Conservation (phyloP, 1,140 invertebrate genomes). For the Hyphantria cunea region DNA sequence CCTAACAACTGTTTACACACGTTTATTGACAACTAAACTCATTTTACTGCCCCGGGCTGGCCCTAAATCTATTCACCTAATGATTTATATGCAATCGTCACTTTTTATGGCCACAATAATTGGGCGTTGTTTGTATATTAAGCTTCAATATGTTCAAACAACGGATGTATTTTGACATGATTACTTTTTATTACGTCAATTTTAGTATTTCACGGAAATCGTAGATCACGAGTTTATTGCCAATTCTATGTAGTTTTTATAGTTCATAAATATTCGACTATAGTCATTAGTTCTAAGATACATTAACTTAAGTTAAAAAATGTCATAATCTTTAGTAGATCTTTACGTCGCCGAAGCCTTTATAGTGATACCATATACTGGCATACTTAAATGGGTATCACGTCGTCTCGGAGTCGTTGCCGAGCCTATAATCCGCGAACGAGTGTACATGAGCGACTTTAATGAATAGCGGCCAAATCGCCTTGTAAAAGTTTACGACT, state of each 20-base stretch:
- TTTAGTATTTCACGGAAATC: slow-evolving; percentile 26
- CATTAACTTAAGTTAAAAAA: slow-evolving; percentile 11
- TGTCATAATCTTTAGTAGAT: slow-evolving; percentile 9
- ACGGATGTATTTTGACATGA: slow-evolving; percentile 31
- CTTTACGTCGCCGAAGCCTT: background rate
- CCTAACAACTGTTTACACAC: slow-evolving; percentile 43
- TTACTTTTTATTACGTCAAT: slow-evolving; percentile 23
- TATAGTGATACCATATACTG: slow-evolving; percentile 3
- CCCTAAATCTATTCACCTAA: slow-evolving; percentile 49
- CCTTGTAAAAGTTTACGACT: slow-evolving; percentile 69
- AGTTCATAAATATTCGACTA: slow-evolving; percentile 23
- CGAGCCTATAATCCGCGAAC: slow-evolving; percentile 4
- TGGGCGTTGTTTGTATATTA: slow-evolving; percentile 7
- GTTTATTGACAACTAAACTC: slow-evolving; percentile 49
- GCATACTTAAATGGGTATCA: background rate
- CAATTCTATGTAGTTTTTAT: slow-evolving; percentile 18
- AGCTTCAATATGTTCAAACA: slow-evolving; percentile 16
- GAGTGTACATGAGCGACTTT: slow-evolving; percentile 35
- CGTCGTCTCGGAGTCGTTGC: background rate
- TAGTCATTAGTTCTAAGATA: slow-evolving; percentile 16
- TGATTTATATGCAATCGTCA: slow-evolving; percentile 44
- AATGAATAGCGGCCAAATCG: slow-evolving; percentile 63
- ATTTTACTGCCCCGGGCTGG: slow-evolving; percentile 38
- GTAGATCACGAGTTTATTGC: slow-evolving; percentile 24
- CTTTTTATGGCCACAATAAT: slow-evolving; percentile 29